Conservation (phyloP, 2,113 vertebrate species). For the Leuciscus idus region DNA sequence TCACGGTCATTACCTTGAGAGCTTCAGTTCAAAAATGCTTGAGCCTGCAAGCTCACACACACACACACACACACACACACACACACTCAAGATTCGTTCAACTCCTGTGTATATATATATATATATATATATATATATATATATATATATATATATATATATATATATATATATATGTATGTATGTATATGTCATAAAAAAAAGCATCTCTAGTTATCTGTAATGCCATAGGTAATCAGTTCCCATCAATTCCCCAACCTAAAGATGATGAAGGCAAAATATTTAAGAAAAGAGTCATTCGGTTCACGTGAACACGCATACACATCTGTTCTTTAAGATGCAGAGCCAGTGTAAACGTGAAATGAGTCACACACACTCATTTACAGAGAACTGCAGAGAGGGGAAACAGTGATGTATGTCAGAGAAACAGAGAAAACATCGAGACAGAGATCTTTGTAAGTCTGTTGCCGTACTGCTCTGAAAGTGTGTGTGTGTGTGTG, state of each 20-base stretch:
- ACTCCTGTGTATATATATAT: not conserved
- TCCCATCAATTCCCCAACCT: not conserved
- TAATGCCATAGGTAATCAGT: not conserved
- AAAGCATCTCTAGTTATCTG: not conserved
- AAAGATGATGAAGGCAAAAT: not conserved
- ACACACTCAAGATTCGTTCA: constrained; percentile 18
- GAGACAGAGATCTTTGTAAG: constrained; percentile 7
- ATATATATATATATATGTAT: not conserved
- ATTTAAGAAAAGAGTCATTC: not conserved
- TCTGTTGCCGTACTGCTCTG: not conserved
- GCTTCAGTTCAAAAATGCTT: constrained; percentile 27
- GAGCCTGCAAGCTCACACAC: constrained; percentile 14
- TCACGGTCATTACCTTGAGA: constrained; percentile 35
- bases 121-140: not conserved
- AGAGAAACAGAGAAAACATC: constrained; percentile 1
- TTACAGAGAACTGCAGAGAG: constrained; percentile 5
- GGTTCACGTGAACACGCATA: not conserved
- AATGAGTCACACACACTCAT: not conserved
- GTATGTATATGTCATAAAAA: not conserved
- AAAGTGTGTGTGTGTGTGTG: not conserved
- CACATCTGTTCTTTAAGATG: constrained; percentile 14
- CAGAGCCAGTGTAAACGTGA: not conserved
- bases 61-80: not conserved
- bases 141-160: not conserved
- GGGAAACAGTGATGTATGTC: constrained; percentile 7